Evolutionary conservation across 2,113 vertebrate genomes (phyloP).

Genomic region (Ifrita kowaldi): DNA sequence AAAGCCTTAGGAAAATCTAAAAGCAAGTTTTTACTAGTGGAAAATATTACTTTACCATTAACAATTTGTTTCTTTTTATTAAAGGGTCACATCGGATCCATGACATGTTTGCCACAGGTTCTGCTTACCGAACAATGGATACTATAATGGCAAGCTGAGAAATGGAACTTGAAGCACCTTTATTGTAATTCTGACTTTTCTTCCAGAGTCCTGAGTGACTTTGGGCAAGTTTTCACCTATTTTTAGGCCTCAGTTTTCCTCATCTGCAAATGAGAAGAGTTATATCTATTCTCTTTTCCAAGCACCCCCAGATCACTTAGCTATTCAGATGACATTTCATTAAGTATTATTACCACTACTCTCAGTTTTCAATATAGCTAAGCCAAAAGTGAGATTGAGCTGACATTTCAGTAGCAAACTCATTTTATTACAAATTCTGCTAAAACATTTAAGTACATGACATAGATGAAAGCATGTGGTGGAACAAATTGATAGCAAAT

Average conservation of each 20-base stretch:
- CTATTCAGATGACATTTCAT: conserved; percentile 11
- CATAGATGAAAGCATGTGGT: background rate
- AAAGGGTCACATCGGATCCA: background rate
- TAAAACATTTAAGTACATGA: conserved; percentile 16
- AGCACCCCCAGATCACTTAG: background rate
- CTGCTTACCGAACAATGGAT: background rate
- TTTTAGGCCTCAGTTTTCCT: background rate
- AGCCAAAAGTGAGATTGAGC: background rate
- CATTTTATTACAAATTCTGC: background rate
- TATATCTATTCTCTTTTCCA: background rate
- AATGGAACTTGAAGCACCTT: background rate
- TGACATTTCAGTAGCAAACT: conserved; percentile 23
- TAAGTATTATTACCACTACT: background rate
- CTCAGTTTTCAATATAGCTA: background rate
- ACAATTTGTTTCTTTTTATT: background rate
- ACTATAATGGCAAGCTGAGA: fast-evolving
- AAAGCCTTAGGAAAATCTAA: background rate
- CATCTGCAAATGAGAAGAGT: background rate
- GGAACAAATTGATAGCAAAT: conserved; percentile 44
- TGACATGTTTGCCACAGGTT: background rate
- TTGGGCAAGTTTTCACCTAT: background rate
- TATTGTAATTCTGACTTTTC: background rate
- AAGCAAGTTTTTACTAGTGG: background rate
- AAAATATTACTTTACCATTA: background rate
- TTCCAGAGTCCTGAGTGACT: background rate